Percentiles rank a stretch among this genome's conserved stretches.
Conservation (phyloP, 1,140 invertebrate species). For the Heliconius melpomene region DNA sequence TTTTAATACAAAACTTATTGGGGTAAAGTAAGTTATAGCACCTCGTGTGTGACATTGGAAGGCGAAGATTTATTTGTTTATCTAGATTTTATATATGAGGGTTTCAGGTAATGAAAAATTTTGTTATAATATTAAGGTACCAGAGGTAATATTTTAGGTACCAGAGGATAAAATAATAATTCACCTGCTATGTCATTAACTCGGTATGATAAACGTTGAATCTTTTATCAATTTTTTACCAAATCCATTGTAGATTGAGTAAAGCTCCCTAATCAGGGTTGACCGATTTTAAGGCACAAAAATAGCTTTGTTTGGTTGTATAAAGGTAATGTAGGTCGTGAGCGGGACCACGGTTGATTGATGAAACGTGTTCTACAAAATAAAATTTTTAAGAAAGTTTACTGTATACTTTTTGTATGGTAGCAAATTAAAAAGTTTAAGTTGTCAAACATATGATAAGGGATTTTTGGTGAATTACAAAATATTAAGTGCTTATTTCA, state of each 20-base stretch:
- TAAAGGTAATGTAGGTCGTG: constrained; percentile 45
- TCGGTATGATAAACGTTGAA: background rate
- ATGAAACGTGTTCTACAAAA: constrained; percentile 35
- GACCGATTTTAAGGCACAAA: constrained; percentile 47
- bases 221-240: background rate
- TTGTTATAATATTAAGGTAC: background rate
- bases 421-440: background rate
- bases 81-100: background rate
- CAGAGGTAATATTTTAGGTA: background rate
- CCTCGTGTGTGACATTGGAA: background rate
- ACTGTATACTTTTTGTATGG: background rate
- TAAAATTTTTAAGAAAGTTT: constrained; percentile 1
- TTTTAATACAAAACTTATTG: constrained; percentile 1
- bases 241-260: constrained; percentile 8
- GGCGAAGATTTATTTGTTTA: constrained; percentile 13
- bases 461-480: background rate
- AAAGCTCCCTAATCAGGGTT: constrained; percentile 38
- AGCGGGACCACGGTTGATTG: constrained; percentile 39
- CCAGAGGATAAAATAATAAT: background rate
- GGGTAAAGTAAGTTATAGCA: background rate
- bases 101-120: background rate
- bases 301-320: constrained; percentile 46
- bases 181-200: background rate
- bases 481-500: no score
- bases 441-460: background rate